phyloP scores from a whole-genome alignment of 2,888 invertebrate genomes.

The Parasteatoda lunata region DNA sequence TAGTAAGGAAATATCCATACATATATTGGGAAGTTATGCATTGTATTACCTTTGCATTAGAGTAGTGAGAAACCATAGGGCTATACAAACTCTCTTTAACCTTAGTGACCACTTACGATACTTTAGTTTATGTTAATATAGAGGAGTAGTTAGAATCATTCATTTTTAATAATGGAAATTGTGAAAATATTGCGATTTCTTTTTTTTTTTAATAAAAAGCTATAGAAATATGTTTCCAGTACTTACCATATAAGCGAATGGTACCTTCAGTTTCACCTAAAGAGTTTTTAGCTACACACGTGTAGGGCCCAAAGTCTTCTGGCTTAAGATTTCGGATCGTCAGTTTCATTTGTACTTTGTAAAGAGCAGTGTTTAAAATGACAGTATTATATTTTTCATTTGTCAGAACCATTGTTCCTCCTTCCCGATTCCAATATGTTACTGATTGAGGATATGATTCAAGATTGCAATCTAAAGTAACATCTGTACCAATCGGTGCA shows the following conservation, averaged over 20 bases:
- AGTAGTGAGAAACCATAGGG: no score
- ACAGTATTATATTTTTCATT: slow-evolving; percentile 85
- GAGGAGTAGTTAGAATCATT: no score
- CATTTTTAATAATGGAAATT: no score
- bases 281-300: slow-evolving; percentile 94
- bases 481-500: slow-evolving; percentile 91
- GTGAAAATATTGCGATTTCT: no score
- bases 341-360: slow-evolving; percentile 91
- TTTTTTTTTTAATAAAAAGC: not conserved
- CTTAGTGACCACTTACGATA: no score
- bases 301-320: slow-evolving; percentile 92
- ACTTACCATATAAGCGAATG: slow-evolving; percentile 84
- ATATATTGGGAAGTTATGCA: no score
- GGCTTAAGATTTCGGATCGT: slow-evolving; percentile 87
- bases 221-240: not conserved
- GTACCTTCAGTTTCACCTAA: slow-evolving; percentile 94
- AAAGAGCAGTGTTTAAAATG: slow-evolving; percentile 77
- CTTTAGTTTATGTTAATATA: no score
- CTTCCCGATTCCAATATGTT: slow-evolving; percentile 85
- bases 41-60: no score
- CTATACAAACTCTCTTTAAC: no score
- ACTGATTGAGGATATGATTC: slow-evolving; percentile 94
- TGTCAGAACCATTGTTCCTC: slow-evolving; percentile 89
- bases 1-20: no score
- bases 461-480: slow-evolving; percentile 92